These are phyloP conservation scores for Salvelinus fontinalis DNA, from an alignment of 2,113 vertebrate species.

Conservation along the genomic window DNA sequence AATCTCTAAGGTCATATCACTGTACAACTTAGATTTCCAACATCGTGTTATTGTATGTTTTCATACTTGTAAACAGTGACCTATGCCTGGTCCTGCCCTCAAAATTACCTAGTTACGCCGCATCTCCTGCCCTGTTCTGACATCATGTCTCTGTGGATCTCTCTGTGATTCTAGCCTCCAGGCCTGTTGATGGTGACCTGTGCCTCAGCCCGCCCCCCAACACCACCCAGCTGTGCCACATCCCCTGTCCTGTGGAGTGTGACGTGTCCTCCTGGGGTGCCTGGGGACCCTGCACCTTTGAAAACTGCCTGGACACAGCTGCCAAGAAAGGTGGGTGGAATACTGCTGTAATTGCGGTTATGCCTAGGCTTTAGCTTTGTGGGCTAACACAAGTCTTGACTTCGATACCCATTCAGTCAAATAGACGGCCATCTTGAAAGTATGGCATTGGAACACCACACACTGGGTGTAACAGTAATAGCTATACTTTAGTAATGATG, in stretches of 20 bases:
- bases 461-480: too few species aligned
- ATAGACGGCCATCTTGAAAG: neutral
- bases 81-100: too few species aligned
- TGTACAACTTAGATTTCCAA: too few species aligned
- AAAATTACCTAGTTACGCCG: too few species aligned
- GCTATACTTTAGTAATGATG: too few species aligned
- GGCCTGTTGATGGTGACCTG: constrained; percentile 83
- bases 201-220: constrained; percentile 81
- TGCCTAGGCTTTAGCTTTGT: too few species aligned
- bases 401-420: neutral
- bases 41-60: too few species aligned
- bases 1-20: too few species aligned
- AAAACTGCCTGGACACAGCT: constrained; percentile 90
- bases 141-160: neutral
- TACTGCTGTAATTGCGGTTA: neutral
- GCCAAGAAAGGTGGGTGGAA: constrained; percentile 87
- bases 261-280: constrained; percentile 90
- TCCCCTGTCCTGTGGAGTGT: constrained; percentile 89
- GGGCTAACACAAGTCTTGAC: neutral
- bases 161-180: constrained; percentile 72
- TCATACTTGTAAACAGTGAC: too few species aligned
- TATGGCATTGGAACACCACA: neutral
- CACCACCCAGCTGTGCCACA: constrained; percentile 92
- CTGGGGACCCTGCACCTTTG: constrained; percentile 95
- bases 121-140: too few species aligned